Conservation (phyloP, 2,113 vertebrate genomes). For the Takifugu bimaculatus region DNA sequence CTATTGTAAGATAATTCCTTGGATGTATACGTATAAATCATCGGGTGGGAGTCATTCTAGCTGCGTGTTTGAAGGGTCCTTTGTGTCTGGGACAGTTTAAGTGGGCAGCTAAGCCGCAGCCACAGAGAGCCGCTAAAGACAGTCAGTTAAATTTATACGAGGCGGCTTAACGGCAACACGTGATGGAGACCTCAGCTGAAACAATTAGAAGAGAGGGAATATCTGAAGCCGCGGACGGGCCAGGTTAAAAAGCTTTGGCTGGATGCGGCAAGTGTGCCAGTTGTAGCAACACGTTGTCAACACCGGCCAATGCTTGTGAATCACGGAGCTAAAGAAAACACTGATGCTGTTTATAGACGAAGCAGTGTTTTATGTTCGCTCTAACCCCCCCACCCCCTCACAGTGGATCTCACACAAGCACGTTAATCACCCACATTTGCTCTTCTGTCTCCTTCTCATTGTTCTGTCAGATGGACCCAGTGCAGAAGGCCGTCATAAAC, state of each 20-base stretch:
- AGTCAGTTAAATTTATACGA: conserved; percentile 60
- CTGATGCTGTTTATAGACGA: not conserved
- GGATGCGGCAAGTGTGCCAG: conserved; percentile 25
- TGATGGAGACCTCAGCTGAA: conserved; percentile 58
- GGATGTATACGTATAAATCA: too few species aligned
- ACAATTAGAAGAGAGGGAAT: conserved; percentile 39
- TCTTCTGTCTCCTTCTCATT: conserved; percentile 1
- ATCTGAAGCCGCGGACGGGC: not conserved
- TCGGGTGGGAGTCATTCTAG: too few species aligned
- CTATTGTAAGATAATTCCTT: too few species aligned
- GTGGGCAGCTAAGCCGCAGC: conserved; percentile 30
- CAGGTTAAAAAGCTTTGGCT: conserved; percentile 12
- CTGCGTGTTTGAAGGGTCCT: conserved; percentile 12
- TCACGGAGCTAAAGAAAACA: not conserved
- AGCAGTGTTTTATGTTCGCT: too few species aligned
- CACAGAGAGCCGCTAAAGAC: conserved; percentile 42
- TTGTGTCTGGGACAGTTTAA: conserved; percentile 50
- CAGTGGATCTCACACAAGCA: not conserved
- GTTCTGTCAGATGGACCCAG: conserved; percentile 86
- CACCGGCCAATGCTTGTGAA: conserved; percentile 17
- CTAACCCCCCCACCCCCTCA: too few species aligned
- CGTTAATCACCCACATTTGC: conserved; percentile 29
- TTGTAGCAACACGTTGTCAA: conserved; percentile 35
- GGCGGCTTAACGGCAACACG: conserved; percentile 30
- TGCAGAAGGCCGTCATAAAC: conserved; percentile 90